These are phyloP conservation scores for Parnassius apollo DNA, from an alignment of 2,888 invertebrate genomes.

Conservation along the genomic window DNA sequence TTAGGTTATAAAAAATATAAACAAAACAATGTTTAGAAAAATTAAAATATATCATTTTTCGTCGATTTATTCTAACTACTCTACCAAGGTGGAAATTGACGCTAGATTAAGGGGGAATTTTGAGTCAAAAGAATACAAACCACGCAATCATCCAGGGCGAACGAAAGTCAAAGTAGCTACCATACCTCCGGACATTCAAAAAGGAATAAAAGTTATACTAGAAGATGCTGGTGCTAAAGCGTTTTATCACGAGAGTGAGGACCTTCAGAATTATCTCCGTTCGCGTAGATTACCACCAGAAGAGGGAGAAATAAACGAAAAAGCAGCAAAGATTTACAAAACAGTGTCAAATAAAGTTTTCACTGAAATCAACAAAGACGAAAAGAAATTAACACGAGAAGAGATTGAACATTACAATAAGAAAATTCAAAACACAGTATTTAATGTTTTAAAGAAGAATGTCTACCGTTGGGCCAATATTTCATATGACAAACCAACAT, in stretches of 20 bases:
- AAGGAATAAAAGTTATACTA: conserved; percentile 77
- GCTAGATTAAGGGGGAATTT: conserved; percentile 71
- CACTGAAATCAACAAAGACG: conserved; percentile 42
- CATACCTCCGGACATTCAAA: conserved; percentile 82
- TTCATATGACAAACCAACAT: conserved; percentile 83
- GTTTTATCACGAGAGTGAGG: conserved; percentile 74
- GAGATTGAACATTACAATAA: conserved; percentile 65
- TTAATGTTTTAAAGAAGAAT: conserved; percentile 79
- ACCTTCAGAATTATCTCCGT: conserved; percentile 81
- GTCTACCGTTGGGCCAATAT: conserved; percentile 89
- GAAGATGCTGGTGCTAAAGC: conserved; percentile 82
- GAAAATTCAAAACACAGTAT: conserved; percentile 76
- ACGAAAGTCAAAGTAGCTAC: conserved; percentile 72
- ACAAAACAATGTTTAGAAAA: conserved; percentile 61
- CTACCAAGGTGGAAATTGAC: conserved; percentile 74
- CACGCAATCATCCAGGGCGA: conserved; percentile 87
- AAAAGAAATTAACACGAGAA: conserved; percentile 45
- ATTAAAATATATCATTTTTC: conserved; percentile 48
- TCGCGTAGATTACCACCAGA: conserved; percentile 85
- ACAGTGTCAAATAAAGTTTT: conserved; percentile 55
- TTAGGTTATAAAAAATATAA: conserved; percentile 26
- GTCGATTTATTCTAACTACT: conserved; percentile 47
- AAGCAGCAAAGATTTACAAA: conserved; percentile 63
- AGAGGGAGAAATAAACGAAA: conserved; percentile 66
- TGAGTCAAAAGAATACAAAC: conserved; percentile 79